These are phyloP conservation scores for Meteorus cinctellus DNA, from an alignment of 2,888 invertebrate species.

Conservation along the genomic window DNA sequence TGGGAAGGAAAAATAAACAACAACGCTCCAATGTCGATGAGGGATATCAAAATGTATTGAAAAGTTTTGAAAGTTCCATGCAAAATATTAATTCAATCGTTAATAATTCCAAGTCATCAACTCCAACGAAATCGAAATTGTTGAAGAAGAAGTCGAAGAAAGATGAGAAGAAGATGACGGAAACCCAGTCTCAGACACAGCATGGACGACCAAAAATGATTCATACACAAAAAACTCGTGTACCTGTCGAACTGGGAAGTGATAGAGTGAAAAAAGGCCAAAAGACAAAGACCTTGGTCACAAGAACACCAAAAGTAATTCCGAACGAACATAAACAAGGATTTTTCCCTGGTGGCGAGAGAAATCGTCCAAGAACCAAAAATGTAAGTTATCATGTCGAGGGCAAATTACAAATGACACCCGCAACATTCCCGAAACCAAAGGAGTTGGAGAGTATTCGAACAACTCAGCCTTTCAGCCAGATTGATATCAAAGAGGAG, in stretches of 20 bases:
- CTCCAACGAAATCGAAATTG: constrained; percentile 64
- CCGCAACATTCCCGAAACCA: constrained; percentile 75
- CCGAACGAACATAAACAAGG: constrained; percentile 70
- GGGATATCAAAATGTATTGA: constrained; percentile 69
- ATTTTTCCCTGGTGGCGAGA: constrained; percentile 72
- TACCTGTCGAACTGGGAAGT: constrained; percentile 74
- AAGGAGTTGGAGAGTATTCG: constrained; percentile 53
- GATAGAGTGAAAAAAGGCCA: constrained; percentile 76
- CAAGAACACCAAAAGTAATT: constrained; percentile 74
- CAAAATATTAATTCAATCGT: constrained; percentile 73
- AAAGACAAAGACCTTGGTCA: constrained; percentile 77
- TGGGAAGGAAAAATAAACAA: constrained; percentile 68
- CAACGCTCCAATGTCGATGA: constrained; percentile 65
- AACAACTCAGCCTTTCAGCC: neutral
- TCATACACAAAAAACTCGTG: constrained; percentile 81
- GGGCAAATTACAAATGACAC: constrained; percentile 74
- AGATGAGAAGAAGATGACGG: constrained; percentile 64
- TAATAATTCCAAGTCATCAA: constrained; percentile 70
- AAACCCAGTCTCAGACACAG: constrained; percentile 70
- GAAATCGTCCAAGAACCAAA: constrained; percentile 77
- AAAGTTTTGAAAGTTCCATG: constrained; percentile 69
- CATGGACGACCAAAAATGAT: constrained; percentile 83
- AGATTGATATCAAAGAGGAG: constrained; percentile 51
- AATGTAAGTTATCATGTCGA: constrained; percentile 79
- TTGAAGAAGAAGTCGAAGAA: constrained; percentile 69